These are phyloP conservation scores for Tetramorium parvispinum DNA, from an alignment of 1,140 invertebrate species.

Conservation along the genomic window DNA sequence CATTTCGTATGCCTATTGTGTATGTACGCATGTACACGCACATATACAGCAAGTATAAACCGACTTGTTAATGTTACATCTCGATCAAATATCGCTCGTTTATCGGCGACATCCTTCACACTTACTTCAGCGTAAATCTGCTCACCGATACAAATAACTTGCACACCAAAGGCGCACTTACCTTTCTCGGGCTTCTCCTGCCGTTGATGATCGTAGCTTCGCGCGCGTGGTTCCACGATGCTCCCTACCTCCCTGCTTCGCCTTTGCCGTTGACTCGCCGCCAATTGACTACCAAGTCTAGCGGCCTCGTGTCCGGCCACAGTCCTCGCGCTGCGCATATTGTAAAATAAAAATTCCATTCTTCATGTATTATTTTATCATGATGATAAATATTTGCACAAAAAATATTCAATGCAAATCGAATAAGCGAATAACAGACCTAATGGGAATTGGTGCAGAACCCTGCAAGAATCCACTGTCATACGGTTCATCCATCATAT, in stretches of 20 bases:
- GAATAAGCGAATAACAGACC: constrained; percentile 65
- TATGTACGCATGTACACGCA: background rate
- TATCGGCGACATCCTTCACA: constrained; percentile 32
- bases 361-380: background rate
- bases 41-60: background rate
- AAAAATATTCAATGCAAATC: background rate
- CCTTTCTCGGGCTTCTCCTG: constrained; percentile 86
- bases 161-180: constrained; percentile 78
- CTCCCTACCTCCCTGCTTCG: constrained; percentile 82
- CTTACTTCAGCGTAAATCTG: constrained; percentile 13
- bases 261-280: constrained; percentile 86
- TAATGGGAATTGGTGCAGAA: constrained; percentile 85
- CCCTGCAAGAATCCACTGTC: constrained; percentile 84
- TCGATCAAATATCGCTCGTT: background rate
- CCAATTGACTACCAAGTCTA: constrained; percentile 90
- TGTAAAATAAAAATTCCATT: constrained; percentile 1
- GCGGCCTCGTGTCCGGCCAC: constrained; percentile 92
- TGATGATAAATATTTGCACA: background rate
- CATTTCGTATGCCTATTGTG: background rate
- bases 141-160: constrained; percentile 19
- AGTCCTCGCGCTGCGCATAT: constrained; percentile 87
- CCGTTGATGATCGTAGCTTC: constrained; percentile 88
- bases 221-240: constrained; percentile 86
- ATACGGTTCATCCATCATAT: constrained; percentile 84
- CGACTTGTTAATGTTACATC: background rate